phyloP scores from a whole-genome alignment of 1,140 invertebrate genomes.

The Drosophila mojavensis region DNA sequence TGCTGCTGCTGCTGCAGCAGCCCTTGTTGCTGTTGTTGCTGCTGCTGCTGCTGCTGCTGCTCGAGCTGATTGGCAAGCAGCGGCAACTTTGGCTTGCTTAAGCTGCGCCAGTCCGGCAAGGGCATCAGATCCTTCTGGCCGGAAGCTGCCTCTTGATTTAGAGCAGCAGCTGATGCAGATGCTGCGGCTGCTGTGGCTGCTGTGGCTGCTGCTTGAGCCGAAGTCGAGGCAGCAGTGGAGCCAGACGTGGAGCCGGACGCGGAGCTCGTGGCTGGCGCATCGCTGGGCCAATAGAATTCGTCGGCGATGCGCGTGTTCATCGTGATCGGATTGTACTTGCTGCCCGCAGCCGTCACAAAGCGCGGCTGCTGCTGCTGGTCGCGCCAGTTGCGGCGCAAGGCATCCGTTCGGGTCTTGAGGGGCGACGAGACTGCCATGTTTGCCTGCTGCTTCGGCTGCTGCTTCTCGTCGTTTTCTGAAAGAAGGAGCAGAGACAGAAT shows the following conservation, averaged over 20 bases:
- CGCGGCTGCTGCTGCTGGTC: conserved; percentile 34
- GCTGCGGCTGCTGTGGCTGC: neutral
- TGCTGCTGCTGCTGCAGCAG: neutral
- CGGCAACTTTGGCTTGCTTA: neutral
- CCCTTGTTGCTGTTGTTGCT: neutral
- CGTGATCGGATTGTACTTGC: conserved; percentile 40
- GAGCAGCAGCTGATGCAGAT: neutral
- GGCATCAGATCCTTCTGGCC: neutral
- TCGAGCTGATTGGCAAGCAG: neutral
- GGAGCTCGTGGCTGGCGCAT: neutral
- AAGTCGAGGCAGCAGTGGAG: neutral
- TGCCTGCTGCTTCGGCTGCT: neutral
- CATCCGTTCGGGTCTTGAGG: neutral
- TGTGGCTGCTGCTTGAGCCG: neutral
- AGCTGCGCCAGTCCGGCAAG: conserved; percentile 11
- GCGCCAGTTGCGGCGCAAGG: conserved; percentile 16
- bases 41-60: neutral
- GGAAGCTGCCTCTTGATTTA: too few relatives aligned
- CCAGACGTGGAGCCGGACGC: too few relatives aligned
- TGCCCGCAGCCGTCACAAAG: conserved; percentile 38
- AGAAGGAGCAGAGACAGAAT: neutral
- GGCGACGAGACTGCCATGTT: neutral
- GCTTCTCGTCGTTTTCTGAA: neutral
- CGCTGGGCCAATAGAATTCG: conserved; percentile 38
- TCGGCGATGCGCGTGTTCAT: conserved; percentile 55